phyloP scores from a whole-genome alignment of 2,888 invertebrate genomes.

The Ornithoptera priamus region DNA sequence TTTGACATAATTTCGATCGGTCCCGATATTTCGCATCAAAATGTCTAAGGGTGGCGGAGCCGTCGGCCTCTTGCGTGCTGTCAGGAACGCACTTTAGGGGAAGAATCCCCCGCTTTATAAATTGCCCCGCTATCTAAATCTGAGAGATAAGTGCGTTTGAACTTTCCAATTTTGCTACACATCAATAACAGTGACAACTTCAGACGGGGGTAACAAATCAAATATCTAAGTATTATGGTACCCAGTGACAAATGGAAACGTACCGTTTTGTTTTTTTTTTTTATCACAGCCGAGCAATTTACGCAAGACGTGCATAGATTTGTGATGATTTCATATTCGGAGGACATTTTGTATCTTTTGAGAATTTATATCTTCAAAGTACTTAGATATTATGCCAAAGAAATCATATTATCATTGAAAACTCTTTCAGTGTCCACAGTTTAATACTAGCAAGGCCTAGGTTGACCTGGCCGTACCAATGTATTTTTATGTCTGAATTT shows the following conservation, averaged over 20 bases:
- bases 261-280: constrained; percentile 36
- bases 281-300: background rate
- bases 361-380: background rate
- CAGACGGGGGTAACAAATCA: constrained; percentile 68
- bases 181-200: constrained; percentile 77
- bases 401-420: too few species aligned
- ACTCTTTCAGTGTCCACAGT: too few species aligned
- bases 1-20: constrained; percentile 24
- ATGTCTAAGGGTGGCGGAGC: constrained; percentile 33
- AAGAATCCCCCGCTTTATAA: constrained; percentile 72
- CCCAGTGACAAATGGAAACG: constrained; percentile 43
- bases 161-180: constrained; percentile 79
- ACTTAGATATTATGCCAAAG: background rate
- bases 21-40: constrained; percentile 22
- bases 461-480: too few species aligned
- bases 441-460: too few species aligned
- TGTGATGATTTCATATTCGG: background rate
- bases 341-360: background rate
- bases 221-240: constrained; percentile 59
- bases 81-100: constrained; percentile 69
- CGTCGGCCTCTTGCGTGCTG: constrained; percentile 41
- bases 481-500: too few species aligned
- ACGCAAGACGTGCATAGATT: constrained; percentile 2
- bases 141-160: constrained; percentile 76
- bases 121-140: constrained; percentile 78